A percentile compares a stretch with the other conserved stretches of the same genome.
Conservation (phyloP, 2,113 vertebrate species). For the Heterocephalus glaber region DNA sequence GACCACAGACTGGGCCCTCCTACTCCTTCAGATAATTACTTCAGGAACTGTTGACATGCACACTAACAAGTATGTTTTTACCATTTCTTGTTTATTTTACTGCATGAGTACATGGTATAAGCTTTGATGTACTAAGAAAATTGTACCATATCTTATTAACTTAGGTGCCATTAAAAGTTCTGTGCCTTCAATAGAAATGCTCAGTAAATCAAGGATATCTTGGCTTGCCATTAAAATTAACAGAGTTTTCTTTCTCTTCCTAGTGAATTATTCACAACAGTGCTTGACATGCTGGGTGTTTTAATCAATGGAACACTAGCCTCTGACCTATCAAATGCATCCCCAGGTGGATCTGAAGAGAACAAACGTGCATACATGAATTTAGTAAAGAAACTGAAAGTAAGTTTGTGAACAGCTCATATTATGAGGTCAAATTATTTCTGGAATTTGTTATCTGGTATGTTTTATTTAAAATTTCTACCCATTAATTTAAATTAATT, state of each 20-base stretch:
- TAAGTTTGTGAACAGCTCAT: conserved; percentile 65
- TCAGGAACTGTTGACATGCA: conserved; percentile 86
- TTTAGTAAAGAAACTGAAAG: conserved; percentile 85
- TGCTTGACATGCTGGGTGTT: conserved; percentile 86
- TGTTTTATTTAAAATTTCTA: not conserved
- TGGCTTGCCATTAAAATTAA: not conserved
- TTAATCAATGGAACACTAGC: conserved; percentile 84
- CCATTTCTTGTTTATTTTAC: accelerated
- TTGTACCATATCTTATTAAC: not conserved
- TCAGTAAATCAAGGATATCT: not conserved
- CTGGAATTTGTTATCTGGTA: not conserved
- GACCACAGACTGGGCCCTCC: conserved; percentile 87
- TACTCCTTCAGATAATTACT: conserved; percentile 86
- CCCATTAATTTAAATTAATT: not conserved
- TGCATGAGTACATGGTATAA: accelerated
- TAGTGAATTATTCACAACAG: conserved; percentile 84
- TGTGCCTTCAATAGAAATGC: not conserved
- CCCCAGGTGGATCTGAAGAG: conserved; percentile 84
- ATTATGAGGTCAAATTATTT: not conserved
- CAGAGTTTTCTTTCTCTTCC: not conserved
- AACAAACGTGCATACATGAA: conserved; percentile 86
- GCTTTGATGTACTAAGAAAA: not conserved
- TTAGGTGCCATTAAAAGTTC: not conserved
- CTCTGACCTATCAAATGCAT: conserved; percentile 81
- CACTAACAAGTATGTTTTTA: conserved; percentile 80